A percentile compares a stretch with the other conserved stretches of the same genome.
Conservation (phyloP, 2,113 vertebrate species). For the Astur gentilis region DNA sequence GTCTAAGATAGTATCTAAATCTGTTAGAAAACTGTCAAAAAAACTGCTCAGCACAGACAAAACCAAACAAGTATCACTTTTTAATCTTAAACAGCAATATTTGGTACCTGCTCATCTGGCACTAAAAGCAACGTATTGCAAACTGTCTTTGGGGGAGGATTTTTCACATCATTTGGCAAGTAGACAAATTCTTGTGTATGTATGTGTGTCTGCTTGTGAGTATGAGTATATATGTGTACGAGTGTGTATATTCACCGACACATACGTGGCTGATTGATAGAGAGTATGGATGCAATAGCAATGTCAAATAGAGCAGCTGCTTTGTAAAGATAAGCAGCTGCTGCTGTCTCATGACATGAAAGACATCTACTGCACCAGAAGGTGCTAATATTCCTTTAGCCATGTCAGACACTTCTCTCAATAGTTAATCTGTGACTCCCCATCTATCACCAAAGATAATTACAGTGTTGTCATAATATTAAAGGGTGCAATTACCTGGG, state of each 20-base stretch:
- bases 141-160: background rate
- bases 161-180: background rate
- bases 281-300: background rate
- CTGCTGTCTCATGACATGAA: background rate
- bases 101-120: background rate
- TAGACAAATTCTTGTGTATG: background rate
- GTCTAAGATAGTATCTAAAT: background rate
- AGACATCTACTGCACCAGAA: background rate
- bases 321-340: background rate
- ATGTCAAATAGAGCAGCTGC: background rate
- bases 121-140: background rate
- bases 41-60: background rate
- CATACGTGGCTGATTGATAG: accelerated
- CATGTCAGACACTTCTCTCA: background rate
- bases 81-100: background rate
- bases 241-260: background rate
- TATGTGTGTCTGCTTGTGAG: background rate
- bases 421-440: background rate
- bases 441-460: background rate
- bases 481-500: slow-evolving; percentile 32
- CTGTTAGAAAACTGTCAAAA: background rate
- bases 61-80: background rate
- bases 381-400: background rate
- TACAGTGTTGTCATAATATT: background rate
- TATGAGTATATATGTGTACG: no score